Evolutionary conservation across 2,113 vertebrate genomes (phyloP).

Genomic region (Coryphaenoides rupestris): DNA sequence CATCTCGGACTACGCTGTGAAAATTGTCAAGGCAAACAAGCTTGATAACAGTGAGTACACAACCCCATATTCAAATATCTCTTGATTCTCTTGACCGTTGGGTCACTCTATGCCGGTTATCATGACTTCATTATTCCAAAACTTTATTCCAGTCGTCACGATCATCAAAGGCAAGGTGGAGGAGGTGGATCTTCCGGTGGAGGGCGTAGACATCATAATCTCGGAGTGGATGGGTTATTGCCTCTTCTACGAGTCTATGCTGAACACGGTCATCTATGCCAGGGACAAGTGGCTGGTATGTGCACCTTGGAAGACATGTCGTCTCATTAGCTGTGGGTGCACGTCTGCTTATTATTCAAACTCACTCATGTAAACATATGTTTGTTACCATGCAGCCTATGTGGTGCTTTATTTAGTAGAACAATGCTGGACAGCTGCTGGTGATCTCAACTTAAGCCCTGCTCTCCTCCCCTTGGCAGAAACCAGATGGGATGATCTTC

Average conservation of each 20-base stretch:
- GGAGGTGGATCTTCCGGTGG: slow-evolving; percentile 86
- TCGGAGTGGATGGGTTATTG: slow-evolving; percentile 97
- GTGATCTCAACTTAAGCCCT: slow-evolving; percentile 6
- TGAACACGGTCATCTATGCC: slow-evolving; percentile 90
- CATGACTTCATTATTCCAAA: not conserved
- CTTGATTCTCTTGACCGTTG: not conserved
- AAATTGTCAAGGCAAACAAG: slow-evolving; percentile 93
- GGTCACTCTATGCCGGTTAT: not conserved
- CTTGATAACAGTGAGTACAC: slow-evolving; percentile 81
- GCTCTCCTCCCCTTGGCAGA: slow-evolving; percentile 53
- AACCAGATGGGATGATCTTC: slow-evolving; percentile 88
- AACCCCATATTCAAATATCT: not conserved
- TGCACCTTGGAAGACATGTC: slow-evolving; percentile 3
- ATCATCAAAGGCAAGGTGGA: slow-evolving; percentile 95
- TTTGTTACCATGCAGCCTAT: too few relatives aligned
- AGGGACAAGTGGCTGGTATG: slow-evolving; percentile 93
- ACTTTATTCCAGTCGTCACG: slow-evolving; percentile 79
- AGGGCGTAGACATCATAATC: slow-evolving; percentile 91
- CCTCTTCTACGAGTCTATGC: slow-evolving; percentile 93
- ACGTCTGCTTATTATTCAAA: too few relatives aligned
- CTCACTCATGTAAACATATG: too few relatives aligned
- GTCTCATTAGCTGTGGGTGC: not conserved
- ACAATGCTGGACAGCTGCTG: not conserved
- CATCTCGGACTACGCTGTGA: slow-evolving; percentile 91
- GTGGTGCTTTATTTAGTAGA: too few relatives aligned